Base-by-base conservation (phyloP, 2,888 invertebrate species). In the Nyleta sp. region DNA sequence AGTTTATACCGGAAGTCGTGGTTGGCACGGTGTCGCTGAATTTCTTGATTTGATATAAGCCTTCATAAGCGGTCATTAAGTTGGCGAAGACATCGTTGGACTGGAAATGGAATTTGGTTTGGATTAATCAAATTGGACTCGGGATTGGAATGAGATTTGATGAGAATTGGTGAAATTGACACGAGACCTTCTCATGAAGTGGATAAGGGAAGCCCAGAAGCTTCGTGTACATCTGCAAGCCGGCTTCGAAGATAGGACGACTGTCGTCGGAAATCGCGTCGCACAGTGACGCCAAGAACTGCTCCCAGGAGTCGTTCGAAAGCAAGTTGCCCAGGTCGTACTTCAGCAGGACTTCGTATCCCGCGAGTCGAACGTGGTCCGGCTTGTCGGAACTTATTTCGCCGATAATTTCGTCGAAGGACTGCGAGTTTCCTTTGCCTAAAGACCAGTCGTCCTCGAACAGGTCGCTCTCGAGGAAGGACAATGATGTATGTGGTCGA, bases 311-410 rank as follows among this genome's bases (percentile, higher is more conserved):
- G 1, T 85, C 76, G 44, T 60, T 84, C 28, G 62, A 79, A 0
- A 78, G 73, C 28, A 86, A 53, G 22, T 83, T 86, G 4, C 84
- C 78, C n/a, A 87, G 52, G 15, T 90, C 90, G 52, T 83, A 84
- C 52, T 87, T 86, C 1, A 89, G 74, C 11, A 91, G 78, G 17
- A 84, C 78, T 77, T 90, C 90, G 60, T 87, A 91, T 11, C 89
- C 89, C n/a, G 88, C 88, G 2, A 91, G 76, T 80, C 89, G 82
- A n/a, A 91, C 90, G 53, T 91, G 90, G 13, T 87, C 86, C 10
- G 90, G 89, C 62, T 87, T 87, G 22, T 87, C 85, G 31, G 74
- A 67, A 33, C 81, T 82, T 57, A 90, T 87, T 60, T 86, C 86
- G 5, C 88, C 85, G 18, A 90, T 78, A 5, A 89, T 83, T 10